Evolutionary conservation across 2,888 invertebrate genomes (phyloP).

Genomic region (Strigamia maritima): DNA sequence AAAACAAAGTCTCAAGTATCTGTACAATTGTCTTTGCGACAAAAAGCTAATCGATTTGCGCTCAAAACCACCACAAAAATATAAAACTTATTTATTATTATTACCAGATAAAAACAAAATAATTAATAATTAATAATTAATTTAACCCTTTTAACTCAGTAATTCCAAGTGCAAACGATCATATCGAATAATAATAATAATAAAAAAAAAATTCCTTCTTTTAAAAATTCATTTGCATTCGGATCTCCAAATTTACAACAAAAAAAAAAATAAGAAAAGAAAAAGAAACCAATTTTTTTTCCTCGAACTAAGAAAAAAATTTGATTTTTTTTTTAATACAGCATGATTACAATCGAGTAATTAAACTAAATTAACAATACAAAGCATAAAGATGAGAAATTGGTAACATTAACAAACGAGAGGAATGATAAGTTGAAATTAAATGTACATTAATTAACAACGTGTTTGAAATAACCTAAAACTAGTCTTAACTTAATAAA

Average conservation of each 20-base stretch:
- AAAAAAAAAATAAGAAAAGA: background rate
- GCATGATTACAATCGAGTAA: background rate
- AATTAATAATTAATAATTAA: background rate
- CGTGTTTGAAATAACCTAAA: background rate
- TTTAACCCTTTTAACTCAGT: background rate
- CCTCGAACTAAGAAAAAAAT: background rate
- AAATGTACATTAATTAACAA: conserved; percentile 6
- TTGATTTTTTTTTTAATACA: background rate
- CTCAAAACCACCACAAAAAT: background rate
- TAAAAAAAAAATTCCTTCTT: background rate
- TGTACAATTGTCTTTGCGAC: background rate
- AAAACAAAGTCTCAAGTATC: background rate
- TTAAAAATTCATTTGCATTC: background rate
- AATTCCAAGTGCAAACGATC: background rate
- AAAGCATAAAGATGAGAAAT: background rate
- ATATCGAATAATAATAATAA: background rate
- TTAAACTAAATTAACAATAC: background rate
- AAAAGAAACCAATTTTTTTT: background rate
- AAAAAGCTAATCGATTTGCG: background rate
- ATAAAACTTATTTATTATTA: background rate
- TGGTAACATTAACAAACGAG: background rate
- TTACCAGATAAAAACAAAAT: background rate
- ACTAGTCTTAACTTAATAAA: background rate
- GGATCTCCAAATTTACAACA: background rate
- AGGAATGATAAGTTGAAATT: conserved; percentile 5